Conservation (phyloP, 64 coral and sea anemone species). For the Montipora foliosa region DNA sequence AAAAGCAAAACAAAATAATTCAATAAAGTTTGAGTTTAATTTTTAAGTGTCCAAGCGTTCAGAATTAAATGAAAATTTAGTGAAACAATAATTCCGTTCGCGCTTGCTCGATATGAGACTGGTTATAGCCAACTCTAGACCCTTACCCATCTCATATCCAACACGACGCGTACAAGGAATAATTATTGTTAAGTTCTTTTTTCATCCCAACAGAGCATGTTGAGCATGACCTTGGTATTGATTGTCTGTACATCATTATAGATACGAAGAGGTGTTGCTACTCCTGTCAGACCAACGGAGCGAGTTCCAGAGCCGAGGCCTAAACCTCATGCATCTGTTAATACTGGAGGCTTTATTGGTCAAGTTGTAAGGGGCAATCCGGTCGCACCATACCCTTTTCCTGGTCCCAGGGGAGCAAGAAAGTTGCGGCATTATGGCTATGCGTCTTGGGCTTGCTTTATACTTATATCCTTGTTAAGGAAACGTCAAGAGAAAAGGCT, state of each 20-base stretch:
- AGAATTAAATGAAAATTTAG: too few relatives aligned
- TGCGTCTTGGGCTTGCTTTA: constrained; percentile 81
- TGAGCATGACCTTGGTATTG: too few relatives aligned
- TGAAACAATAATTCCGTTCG: too few relatives aligned
- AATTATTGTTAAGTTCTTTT: too few relatives aligned
- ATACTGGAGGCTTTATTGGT: constrained; percentile 68
- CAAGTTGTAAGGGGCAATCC: constrained; percentile 11
- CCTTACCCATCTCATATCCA: too few relatives aligned
- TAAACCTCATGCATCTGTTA: constrained; percentile 19
- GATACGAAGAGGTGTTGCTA: constrained; percentile 68
- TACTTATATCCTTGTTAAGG: constrained; percentile 62
- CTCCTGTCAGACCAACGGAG: constrained; percentile 80
- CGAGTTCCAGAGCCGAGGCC: constrained; percentile 8
- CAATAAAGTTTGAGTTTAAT: too few relatives aligned
- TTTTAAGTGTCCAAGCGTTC: too few relatives aligned
- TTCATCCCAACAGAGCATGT: too few relatives aligned
- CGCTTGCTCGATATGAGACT: too few relatives aligned
- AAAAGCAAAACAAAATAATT: too few relatives aligned
- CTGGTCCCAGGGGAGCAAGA: constrained; percentile 66
- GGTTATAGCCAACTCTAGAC: too few relatives aligned
- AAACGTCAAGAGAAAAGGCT: constrained; percentile 36
- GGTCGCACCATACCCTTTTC: constrained; percentile 66
- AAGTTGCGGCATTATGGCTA: constrained; percentile 84
- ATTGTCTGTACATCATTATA: not conserved
- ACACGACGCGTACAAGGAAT: too few relatives aligned